These are phyloP conservation scores for Trialeurodes vaporariorum DNA, from an alignment of 1,140 invertebrate species.

Conservation along the genomic window DNA sequence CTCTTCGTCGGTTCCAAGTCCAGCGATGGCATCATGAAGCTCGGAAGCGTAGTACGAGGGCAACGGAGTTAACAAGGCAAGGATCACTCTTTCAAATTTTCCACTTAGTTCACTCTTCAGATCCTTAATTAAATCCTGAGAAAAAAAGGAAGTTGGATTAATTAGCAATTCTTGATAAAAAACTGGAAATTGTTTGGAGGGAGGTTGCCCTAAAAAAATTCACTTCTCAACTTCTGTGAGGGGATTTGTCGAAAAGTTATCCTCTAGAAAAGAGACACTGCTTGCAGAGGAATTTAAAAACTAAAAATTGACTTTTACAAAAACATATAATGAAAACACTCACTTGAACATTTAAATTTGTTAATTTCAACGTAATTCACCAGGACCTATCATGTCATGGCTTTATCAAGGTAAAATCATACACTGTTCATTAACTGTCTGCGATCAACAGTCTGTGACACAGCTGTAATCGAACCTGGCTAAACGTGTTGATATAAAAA, in stretches of 20 bases:
- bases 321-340: no score
- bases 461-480: no score
- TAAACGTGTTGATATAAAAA: no score
- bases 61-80: slow-evolving; percentile 44
- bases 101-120: slow-evolving; percentile 46
- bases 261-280: neutral
- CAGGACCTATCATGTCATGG: no score
- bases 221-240: neutral
- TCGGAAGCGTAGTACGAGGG: slow-evolving; percentile 42
- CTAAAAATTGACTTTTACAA: no score
- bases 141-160: neutral
- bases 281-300: no score
- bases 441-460: no score
- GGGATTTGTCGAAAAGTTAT: neutral
- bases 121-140: slow-evolving; percentile 34
- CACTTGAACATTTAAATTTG: no score
- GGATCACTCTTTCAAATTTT: slow-evolving; percentile 44
- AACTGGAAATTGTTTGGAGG: neutral
- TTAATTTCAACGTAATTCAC: no score
- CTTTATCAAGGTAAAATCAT: no score
- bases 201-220: neutral
- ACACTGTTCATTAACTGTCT: no score
- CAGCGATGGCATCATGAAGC: slow-evolving; percentile 42
- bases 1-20: slow-evolving; percentile 41
- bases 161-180: neutral